Evolutionary conservation across 2,888 invertebrate genomes (phyloP).

Genomic region (Ennomos fuscantarius): DNA sequence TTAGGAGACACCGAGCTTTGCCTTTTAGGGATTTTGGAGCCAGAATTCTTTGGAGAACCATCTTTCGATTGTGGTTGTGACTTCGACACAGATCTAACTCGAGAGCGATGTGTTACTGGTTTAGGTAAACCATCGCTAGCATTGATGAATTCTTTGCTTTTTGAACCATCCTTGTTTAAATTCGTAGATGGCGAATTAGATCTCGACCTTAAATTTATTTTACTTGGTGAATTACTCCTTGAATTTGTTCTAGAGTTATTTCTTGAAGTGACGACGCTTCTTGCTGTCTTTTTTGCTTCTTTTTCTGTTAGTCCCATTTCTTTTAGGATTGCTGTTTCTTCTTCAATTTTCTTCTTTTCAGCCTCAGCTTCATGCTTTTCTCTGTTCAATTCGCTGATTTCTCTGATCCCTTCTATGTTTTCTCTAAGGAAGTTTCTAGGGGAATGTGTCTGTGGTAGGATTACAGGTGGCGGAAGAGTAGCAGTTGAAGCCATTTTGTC

Average conservation of each 20-base stretch:
- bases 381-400: conserved; percentile 77
- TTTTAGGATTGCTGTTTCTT: conserved; percentile 76
- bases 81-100: conserved; percentile 67
- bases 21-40: conserved; percentile 79
- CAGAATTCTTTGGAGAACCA: conserved; percentile 77
- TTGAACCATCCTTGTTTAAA: conserved; percentile 56
- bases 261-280: conserved; percentile 58
- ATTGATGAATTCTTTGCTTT: conserved; percentile 62
- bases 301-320: conserved; percentile 79
- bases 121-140: conserved; percentile 57
- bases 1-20: conserved; percentile 77
- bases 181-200: conserved; percentile 76
- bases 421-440: conserved; percentile 79
- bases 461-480: conserved; percentile 61
- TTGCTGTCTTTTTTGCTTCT: conserved; percentile 46
- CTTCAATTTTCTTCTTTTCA: conserved; percentile 69
- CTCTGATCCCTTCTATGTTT: conserved; percentile 79
- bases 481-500: conserved; percentile 75
- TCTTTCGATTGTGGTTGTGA: conserved; percentile 79
- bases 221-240: conserved; percentile 71
- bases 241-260: conserved; percentile 37
- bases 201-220: conserved; percentile 70
- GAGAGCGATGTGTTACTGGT: conserved; percentile 68
- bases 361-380: conserved; percentile 79
- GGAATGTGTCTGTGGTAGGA: conserved; percentile 65